Evolutionary conservation across 2,797 vertebrate species (phyloP), one percentile per base, ranked within the genome.

Genomic region (Steatocranus sp.): DNA sequence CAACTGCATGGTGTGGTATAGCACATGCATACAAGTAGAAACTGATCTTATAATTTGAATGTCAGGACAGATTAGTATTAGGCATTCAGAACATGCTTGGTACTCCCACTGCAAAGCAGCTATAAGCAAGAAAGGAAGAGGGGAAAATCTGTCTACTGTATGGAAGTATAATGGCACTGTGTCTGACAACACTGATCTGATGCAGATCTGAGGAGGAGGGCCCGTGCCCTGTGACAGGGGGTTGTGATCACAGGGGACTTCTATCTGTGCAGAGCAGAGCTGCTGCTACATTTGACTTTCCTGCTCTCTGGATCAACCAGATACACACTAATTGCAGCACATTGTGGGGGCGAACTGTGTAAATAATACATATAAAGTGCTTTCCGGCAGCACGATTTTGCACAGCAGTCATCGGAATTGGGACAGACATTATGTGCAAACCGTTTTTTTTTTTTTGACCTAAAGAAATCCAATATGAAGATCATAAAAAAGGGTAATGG

Each of bases 101-200:
- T 81, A 20, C 46, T 75, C 51, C 23, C 18, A 48, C 49, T 50
- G 36, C n/a, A 85, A 18, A 82, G 79, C 66, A 79, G 30, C 53
- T 8, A 79, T 38, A 17, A 25, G 30, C n/a, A 48, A 48, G 41
- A 66, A 41, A 38, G 18, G 32, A 51, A 50, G 76, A 74, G 15
- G 34, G 58, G 54, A 50, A 75, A 76, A 17, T 23, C 36, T 82
- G 43, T 46, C 51, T 43, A 23, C 20, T 63, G 12, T 77, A 75
- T 53, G 48, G 79, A 75, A 49, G 66, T 34, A 56, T 80, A 61
- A 86, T 84, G 76, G 78, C 34, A 4, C 73, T 79, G 38, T 76
- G 86, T 34, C 68, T 84, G 63, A 86, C 86, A 89, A 58, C 81
- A 89, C 80, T 88, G 87, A 91, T 91, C 81, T 80, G 78, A 85